A percentile compares a stretch with the other conserved stretches of the same genome.
Evolutionary conservation across 1,140 invertebrate genomes (phyloP).

Genomic region (Bombus terrestris): DNA sequence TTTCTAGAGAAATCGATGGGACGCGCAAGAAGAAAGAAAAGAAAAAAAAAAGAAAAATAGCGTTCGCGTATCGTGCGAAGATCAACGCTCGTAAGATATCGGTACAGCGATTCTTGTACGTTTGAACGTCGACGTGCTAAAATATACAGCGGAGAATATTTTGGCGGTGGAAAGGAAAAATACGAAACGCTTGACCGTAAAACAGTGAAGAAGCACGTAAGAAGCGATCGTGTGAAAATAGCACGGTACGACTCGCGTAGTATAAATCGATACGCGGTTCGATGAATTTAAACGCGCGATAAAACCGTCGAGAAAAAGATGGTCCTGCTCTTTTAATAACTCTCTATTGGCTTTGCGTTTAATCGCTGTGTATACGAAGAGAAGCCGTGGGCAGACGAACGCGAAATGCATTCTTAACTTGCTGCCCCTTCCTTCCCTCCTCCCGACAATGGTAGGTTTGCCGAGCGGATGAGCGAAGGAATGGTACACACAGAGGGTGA

Average conservation of each 20-base stretch:
- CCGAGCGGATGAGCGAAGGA: conserved; percentile 56
- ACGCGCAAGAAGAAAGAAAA: not conserved
- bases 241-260: not conserved
- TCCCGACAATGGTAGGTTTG: conserved; percentile 35
- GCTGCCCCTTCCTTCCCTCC: not conserved
- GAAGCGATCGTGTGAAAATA: not conserved
- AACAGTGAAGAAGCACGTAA: not conserved
- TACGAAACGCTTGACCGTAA: not conserved
- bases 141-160: not conserved
- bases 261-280: conserved; percentile 1
- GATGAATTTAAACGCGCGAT: not conserved
- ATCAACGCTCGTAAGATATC: too few species aligned
- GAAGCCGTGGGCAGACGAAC: conserved; percentile 45
- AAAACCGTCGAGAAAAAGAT: conserved; percentile 11
- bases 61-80: too few species aligned
- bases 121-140: too few species aligned
- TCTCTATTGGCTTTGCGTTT: conserved; percentile 45
- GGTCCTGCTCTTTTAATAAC: conserved; percentile 39
- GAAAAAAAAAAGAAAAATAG: not conserved
- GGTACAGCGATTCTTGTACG: too few species aligned
- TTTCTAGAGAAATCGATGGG: conserved; percentile 10
- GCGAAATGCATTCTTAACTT: conserved; percentile 70
- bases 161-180: not conserved
- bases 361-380: conserved; percentile 37
- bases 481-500: conserved; percentile 55